These are phyloP conservation scores for Amphipoea lucens DNA, from an alignment of 2,888 invertebrate species.

Conservation along the genomic window DNA sequence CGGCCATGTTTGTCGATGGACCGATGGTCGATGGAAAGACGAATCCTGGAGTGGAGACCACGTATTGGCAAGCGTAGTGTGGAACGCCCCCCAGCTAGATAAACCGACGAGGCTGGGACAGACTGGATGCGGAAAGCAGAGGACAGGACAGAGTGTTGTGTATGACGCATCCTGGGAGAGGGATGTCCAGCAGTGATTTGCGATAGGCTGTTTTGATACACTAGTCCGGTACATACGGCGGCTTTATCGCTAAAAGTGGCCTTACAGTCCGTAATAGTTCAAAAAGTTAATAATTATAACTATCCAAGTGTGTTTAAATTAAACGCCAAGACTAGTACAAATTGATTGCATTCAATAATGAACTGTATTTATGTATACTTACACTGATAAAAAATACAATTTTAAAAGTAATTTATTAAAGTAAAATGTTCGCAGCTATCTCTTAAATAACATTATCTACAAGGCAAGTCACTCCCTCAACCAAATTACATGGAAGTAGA, in stretches of 20 bases:
- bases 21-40: no score
- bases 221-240: no score
- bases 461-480: conserved; percentile 74
- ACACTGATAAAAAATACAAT: background rate
- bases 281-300: background rate
- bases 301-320: background rate
- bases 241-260: background rate
- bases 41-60: no score
- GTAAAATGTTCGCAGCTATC: conserved; percentile 71
- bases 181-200: no score
- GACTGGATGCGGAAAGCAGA: no score
- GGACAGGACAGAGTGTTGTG: no score
- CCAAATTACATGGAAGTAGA: conserved; percentile 46
- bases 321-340: background rate
- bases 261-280: background rate
- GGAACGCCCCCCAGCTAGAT: no score
- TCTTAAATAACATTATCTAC: conserved; percentile 74
- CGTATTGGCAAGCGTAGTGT: no score
- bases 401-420: conserved; percentile 63
- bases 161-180: no score
- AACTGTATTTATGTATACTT: background rate
- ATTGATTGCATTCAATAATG: background rate
- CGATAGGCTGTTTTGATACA: no score
- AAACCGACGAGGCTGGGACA: no score
- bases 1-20: no score